Evolutionary conservation across 2,113 vertebrate genomes (phyloP).

Genomic region (Numida meleagris): DNA sequence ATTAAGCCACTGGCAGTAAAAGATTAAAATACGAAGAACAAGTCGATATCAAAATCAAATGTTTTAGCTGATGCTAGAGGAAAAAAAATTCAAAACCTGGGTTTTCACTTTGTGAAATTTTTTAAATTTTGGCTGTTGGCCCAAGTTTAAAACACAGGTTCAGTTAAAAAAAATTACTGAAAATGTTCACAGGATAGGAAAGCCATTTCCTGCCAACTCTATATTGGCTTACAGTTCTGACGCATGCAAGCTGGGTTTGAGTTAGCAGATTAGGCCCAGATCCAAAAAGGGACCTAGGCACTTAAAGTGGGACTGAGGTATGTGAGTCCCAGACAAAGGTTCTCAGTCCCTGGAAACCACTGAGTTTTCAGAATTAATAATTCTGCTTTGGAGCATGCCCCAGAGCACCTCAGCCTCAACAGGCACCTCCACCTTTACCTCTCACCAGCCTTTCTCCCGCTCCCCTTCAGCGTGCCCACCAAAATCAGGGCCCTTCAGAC

Average conservation of each 20-base stretch:
- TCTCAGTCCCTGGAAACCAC: constrained; percentile 43
- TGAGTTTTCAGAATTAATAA: constrained; percentile 18
- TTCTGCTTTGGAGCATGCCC: background rate
- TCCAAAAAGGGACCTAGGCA: constrained; percentile 67
- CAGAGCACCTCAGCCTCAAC: background rate
- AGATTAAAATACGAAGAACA: constrained; percentile 25
- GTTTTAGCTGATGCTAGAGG: constrained; percentile 41
- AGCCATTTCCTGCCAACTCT: constrained; percentile 69
- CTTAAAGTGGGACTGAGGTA: constrained; percentile 61
- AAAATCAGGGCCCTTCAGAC: background rate
- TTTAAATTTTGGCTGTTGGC: constrained; percentile 58
- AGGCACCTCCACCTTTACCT: background rate
- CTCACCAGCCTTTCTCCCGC: background rate
- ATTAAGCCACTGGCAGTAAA: constrained; percentile 46
- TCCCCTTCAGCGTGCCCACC: background rate
- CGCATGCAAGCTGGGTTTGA: constrained; percentile 63
- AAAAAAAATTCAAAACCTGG: constrained; percentile 32
- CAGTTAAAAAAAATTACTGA: constrained; percentile 35
- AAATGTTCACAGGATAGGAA: constrained; percentile 70
- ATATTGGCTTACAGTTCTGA: constrained; percentile 69
- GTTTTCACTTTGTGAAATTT: constrained; percentile 51
- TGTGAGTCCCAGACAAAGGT: constrained; percentile 51
- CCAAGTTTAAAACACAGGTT: constrained; percentile 66
- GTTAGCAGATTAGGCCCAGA: constrained; percentile 61
- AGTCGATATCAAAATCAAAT: constrained; percentile 51